These are phyloP conservation scores for Proales similis DNA, from an alignment of 1,140 invertebrate genomes.

Conservation along the genomic window DNA sequence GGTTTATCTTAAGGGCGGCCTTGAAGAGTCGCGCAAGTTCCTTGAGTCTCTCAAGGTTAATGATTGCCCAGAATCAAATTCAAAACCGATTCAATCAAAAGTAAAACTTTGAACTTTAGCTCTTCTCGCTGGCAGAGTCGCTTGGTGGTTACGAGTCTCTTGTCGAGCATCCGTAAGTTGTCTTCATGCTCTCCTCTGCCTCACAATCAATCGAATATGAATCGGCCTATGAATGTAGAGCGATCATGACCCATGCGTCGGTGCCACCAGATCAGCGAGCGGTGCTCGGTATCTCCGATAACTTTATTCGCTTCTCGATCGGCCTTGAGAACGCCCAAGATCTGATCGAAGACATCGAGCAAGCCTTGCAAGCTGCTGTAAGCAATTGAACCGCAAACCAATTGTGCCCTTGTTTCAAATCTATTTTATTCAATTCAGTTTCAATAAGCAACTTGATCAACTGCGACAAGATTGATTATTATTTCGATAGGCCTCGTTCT, in stretches of 20 bases:
- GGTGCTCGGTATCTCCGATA: constrained; percentile 73
- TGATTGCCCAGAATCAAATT: constrained; percentile 6
- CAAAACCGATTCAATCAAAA: not conserved
- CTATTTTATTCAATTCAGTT: no score
- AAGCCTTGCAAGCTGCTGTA: constrained; percentile 57
- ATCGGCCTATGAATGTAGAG: constrained; percentile 41
- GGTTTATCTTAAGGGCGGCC: constrained; percentile 64
- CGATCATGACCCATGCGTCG: constrained; percentile 55
- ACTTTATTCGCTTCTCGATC: constrained; percentile 78
- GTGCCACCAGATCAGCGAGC: constrained; percentile 61
- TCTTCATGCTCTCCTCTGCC: not conserved
- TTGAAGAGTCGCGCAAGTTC: constrained; percentile 70
- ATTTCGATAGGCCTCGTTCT: no score
- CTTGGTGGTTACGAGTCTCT: constrained; percentile 91
- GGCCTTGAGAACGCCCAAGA: constrained; percentile 80
- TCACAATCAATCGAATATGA: constrained; percentile 8
- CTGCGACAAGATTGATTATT: no score
- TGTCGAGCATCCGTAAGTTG: constrained; percentile 56
- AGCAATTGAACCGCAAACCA: no score
- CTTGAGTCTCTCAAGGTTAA: constrained; percentile 47
- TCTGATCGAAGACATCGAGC: constrained; percentile 75
- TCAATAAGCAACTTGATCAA: no score
- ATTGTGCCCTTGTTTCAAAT: no score
- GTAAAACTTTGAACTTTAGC: constrained; percentile 42
- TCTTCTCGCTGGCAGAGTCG: constrained; percentile 80